Evolutionary conservation across 2,797 vertebrate genomes (phyloP).

Genomic region (Danio jaintianensis): DNA sequence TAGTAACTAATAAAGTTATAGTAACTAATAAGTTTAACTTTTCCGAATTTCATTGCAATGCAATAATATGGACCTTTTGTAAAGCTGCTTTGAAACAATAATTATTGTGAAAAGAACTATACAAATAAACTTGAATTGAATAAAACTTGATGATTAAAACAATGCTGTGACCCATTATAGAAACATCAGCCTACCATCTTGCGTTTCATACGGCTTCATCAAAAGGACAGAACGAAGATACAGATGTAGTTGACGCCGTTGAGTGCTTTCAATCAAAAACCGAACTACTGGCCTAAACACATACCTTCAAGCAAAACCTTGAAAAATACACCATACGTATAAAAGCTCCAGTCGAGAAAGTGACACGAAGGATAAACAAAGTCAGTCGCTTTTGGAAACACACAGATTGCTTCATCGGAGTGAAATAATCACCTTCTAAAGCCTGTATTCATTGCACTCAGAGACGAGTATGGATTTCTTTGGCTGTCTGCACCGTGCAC

Average conservation of each 20-base stretch:
- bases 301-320: slow-evolving; percentile 37
- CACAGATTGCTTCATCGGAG: slow-evolving; percentile 72
- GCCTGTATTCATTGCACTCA: slow-evolving; percentile 68
- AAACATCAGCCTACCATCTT: background rate
- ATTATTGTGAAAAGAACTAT: too few relatives aligned
- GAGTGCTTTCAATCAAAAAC: slow-evolving; percentile 50
- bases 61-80: too few relatives aligned
- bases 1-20: too few relatives aligned
- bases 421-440: slow-evolving; percentile 72
- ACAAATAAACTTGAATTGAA: too few relatives aligned
- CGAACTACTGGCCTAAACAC: slow-evolving; percentile 26
- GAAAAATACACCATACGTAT: slow-evolving; percentile 29
- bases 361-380: slow-evolving; percentile 39
- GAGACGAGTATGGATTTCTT: slow-evolving; percentile 26
- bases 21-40: too few relatives aligned
- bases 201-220: background rate
- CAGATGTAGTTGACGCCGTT: slow-evolving; percentile 52
- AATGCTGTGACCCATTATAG: background rate
- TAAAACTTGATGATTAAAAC: slow-evolving; percentile 1
- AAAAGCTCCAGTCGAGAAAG: slow-evolving; percentile 17
- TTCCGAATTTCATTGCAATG: too few relatives aligned
- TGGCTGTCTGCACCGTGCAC: slow-evolving; percentile 48
- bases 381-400: slow-evolving; percentile 9
- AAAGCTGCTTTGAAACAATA: too few relatives aligned
- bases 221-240: slow-evolving; percentile 3